Evolutionary conservation across 53 echinoderm and acorn worm species (phyloP).

Genomic region (Holothuria leucospilota): DNA sequence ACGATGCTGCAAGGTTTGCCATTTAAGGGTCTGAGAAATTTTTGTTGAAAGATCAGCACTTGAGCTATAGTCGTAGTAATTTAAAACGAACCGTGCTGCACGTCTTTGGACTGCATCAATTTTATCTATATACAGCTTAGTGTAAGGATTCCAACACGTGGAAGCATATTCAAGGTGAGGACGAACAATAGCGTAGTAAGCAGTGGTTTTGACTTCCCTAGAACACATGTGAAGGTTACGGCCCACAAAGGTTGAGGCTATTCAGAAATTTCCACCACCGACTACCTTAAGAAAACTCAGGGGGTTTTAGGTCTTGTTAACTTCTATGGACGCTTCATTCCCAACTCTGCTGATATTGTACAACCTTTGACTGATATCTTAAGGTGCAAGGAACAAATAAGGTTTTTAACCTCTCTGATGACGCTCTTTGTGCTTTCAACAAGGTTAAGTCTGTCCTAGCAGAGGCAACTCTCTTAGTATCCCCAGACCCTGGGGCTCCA

Average conservation of each 20-base stretch:
- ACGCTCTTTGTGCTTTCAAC: conserved; percentile 32
- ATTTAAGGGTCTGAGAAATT: too few relatives aligned
- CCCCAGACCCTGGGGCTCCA: conserved; percentile 28
- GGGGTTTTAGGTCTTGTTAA: conserved; percentile 55
- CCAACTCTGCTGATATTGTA: background rate
- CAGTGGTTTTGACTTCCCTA: too few relatives aligned
- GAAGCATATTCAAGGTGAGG: too few relatives aligned
- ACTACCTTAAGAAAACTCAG: conserved; percentile 20
- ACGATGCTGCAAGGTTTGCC: too few relatives aligned
- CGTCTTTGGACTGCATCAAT: too few relatives aligned
- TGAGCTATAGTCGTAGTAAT: too few relatives aligned
- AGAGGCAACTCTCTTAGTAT: conserved; percentile 28
- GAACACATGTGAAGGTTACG: too few relatives aligned
- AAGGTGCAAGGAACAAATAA: background rate
- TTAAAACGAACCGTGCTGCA: too few relatives aligned
- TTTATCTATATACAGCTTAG: too few relatives aligned
- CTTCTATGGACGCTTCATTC: conserved; percentile 59
- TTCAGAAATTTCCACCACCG: conserved; percentile 46
- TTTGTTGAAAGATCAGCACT: too few relatives aligned
- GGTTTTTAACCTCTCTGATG: background rate
- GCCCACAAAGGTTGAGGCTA: conserved; percentile 36
- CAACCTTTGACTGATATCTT: conserved; percentile 1
- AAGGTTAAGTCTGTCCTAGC: conserved; percentile 39
- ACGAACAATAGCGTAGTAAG: too few relatives aligned
- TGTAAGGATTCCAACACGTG: too few relatives aligned